phyloP scores from a whole-genome alignment of 2,888 invertebrate genomes.

The Hololepta plana region DNA sequence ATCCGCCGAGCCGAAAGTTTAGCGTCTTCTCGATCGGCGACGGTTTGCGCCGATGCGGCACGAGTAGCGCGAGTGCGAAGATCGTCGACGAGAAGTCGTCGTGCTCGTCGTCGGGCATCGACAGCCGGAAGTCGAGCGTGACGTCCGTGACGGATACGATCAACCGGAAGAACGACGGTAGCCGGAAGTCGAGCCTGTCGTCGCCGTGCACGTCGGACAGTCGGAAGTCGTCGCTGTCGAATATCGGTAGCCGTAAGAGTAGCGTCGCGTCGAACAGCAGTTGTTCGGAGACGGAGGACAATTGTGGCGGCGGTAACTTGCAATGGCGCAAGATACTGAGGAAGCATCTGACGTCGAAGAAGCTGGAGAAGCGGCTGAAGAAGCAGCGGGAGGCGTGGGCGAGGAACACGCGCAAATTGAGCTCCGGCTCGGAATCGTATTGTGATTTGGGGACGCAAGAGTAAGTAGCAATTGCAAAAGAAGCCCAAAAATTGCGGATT shows the following conservation, averaged over 20 bases:
- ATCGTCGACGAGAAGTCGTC: constrained; percentile 14
- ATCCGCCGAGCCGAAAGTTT: too few species aligned
- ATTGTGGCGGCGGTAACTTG: constrained; percentile 10
- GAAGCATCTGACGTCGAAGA: constrained; percentile 21
- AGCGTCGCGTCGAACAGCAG: constrained; percentile 26
- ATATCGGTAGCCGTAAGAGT: constrained; percentile 20
- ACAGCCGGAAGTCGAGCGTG: constrained; percentile 21
- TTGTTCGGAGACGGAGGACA: constrained; percentile 26
- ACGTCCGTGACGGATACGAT: constrained; percentile 10
- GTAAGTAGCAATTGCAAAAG: constrained; percentile 10
- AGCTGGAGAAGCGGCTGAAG: constrained; percentile 23
- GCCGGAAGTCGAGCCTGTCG: constrained; percentile 7
- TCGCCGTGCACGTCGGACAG: constrained; percentile 20
- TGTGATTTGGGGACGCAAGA: constrained; percentile 11
- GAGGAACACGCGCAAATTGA: constrained; percentile 22
- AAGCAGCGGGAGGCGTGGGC: constrained; percentile 29
- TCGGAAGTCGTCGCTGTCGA: constrained; percentile 15
- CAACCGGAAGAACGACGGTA: too few species aligned
- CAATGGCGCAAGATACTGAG: constrained; percentile 23
- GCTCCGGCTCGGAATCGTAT: constrained; percentile 19
- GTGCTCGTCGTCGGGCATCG: constrained; percentile 18
- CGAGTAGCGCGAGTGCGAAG: constrained; percentile 16
- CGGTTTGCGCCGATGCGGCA: constrained; percentile 11
- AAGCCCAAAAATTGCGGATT: too few species aligned
- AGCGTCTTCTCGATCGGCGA: constrained; percentile 7